Evolutionary conservation across 2,888 invertebrate species (phyloP).

Genomic region (Iphiclides podalirius): DNA sequence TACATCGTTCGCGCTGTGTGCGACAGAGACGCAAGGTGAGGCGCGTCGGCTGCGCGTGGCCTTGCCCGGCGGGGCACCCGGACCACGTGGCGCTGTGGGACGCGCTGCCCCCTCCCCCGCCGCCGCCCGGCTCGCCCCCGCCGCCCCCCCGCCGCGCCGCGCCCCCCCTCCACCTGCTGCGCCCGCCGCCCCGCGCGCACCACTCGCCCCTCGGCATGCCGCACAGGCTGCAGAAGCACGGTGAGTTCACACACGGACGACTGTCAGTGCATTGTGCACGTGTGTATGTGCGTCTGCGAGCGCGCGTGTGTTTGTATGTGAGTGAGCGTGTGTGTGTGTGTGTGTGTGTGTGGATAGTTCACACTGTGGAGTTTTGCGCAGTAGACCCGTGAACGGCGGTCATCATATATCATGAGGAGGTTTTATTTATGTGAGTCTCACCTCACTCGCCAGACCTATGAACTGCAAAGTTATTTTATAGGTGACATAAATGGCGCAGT

Average conservation of each 20-base stretch:
- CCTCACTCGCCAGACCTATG: too few species aligned
- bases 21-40: conserved; percentile 37
- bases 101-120: conserved; percentile 71
- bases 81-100: conserved; percentile 66
- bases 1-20: not conserved
- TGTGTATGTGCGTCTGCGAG: too few species aligned
- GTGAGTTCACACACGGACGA: not conserved
- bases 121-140: conserved; percentile 67
- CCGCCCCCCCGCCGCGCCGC: conserved; percentile 31
- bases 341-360: too few species aligned
- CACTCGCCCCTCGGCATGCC: not conserved
- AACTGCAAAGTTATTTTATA: too few species aligned
- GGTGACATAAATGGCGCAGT: too few species aligned
- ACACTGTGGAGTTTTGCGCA: not conserved
- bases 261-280: too few species aligned
- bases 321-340: too few species aligned
- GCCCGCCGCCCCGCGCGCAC: conserved; percentile 20
- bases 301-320: too few species aligned
- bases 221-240: not conserved
- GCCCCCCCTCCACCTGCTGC: conserved; percentile 29
- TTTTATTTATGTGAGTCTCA: too few species aligned
- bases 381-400: too few species aligned
- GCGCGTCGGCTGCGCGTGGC: conserved; percentile 51
- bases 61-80: conserved; percentile 14
- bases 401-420: too few species aligned